Percentiles rank a stretch among this genome's conserved stretches.
Conservation (phyloP, 1,140 invertebrate genomes). For the Ridgeia piscesae region DNA sequence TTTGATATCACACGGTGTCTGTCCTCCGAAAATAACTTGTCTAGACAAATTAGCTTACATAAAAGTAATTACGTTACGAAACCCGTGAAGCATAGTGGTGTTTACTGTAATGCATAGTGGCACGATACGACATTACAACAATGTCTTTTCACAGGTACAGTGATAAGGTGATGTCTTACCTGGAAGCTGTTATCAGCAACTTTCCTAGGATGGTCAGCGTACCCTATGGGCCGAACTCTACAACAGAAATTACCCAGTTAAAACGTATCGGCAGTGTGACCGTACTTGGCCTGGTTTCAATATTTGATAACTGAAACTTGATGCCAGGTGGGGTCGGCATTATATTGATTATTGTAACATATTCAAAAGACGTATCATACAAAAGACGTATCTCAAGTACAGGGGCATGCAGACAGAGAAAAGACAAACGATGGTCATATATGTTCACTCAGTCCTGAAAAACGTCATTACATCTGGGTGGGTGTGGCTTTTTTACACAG, state of each 20-base stretch:
- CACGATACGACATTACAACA: not conserved
- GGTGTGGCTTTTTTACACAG: too few relatives aligned
- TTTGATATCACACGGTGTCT: not conserved
- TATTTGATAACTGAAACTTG: not conserved
- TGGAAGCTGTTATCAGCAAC: not conserved
- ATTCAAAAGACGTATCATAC: not conserved
- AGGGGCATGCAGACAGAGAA: too few relatives aligned
- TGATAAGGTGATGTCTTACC: not conserved
- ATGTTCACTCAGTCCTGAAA: too few relatives aligned
- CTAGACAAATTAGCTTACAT: not conserved
- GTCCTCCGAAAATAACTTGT: not conserved
- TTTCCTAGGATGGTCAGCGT: not conserved
- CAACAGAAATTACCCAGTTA: not conserved
- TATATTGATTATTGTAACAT: not conserved
- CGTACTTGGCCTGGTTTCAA: not conserved
- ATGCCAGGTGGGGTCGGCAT: not conserved
- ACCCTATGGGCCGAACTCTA: not conserved
- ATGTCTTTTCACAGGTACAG: not conserved
- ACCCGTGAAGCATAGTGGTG: not conserved
- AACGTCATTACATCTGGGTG: too few relatives aligned
- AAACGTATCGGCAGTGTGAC: not conserved
- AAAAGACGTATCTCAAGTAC: not conserved
- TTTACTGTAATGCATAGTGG: not conserved
- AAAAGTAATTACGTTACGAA: not conserved
- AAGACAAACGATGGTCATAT: too few relatives aligned